Evolutionary conservation across 1,140 invertebrate genomes (phyloP), one percentile per base, ranked within the genome.

Genomic region (Pectinophora gossypiella): DNA sequence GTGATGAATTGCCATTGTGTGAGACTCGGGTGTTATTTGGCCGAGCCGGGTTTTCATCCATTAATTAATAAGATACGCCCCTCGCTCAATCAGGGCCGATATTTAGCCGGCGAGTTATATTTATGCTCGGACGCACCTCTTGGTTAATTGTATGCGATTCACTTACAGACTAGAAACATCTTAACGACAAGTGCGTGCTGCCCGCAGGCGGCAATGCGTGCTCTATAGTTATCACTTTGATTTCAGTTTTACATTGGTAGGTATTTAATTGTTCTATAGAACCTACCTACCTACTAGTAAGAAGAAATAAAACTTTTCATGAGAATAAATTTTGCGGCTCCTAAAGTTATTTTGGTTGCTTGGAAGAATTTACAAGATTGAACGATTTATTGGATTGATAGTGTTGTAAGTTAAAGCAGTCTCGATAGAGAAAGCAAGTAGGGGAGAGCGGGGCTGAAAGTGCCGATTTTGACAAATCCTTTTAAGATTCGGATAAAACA

Each of bases 41-140:
- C 56, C 49, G 61, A 50, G 68, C 59, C 71, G 61, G 64, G 60
- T 63, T 73, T 72, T 67, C 67, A 66, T 66, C 65, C 76, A 80
- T 79, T 78, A 76, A 78, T 80, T 76, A 80, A 82, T 70, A 64
- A 63, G 68, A 63, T 71, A 71, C 72, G 71, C 72, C 74, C 64
- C 72, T 56, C 65, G 61, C 71, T 72, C 68, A 65, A 72, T 76
- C 72, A 72, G 63, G 44, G 56, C 59, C 59, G 65, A 65, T 68
- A 69, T 67, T 73, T 68, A 73, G 64, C 61, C 40, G 52, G 59
- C 59, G 61, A 59, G 56, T 66, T 64, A 67, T 72, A 72, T 73
- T 72, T 73, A 72, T 72, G 68, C 42, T 56, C 56, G 45, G 63
- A 56, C 64, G 67, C 67, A 71, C 67, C 72, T 72, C 70, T 68